These are phyloP conservation scores for Zapus hudsonius DNA, from an alignment of 2,113 vertebrate species.

Conservation along the genomic window DNA sequence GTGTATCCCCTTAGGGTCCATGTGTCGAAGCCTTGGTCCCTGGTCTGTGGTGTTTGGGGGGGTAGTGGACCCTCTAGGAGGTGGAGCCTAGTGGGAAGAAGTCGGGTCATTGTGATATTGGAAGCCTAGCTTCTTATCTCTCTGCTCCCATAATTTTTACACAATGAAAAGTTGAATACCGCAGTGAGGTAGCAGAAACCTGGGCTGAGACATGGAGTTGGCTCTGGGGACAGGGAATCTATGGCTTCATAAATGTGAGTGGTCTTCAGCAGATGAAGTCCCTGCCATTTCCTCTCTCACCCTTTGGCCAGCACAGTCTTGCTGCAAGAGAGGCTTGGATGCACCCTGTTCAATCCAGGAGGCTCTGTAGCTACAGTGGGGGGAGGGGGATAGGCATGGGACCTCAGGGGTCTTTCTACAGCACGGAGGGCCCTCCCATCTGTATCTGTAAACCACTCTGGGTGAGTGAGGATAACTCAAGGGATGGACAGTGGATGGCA, in stretches of 20 bases:
- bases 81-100: neutral
- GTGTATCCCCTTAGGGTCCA: neutral
- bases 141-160: neutral
- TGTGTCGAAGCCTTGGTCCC: neutral
- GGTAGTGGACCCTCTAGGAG: neutral
- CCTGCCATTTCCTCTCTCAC: neutral
- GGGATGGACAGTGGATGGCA: neutral
- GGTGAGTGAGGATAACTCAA: neutral
- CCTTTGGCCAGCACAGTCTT: neutral
- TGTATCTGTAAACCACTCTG: neutral
- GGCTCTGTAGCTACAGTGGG: accelerated
- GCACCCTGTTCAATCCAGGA: neutral
- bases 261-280: neutral
- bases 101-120: neutral
- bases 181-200: neutral
- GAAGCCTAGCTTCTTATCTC: neutral
- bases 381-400: too few species aligned
- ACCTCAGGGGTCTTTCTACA: neutral
- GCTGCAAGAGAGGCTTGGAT: neutral
- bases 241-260: neutral
- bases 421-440: neutral
- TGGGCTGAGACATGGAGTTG: neutral
- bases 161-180: neutral
- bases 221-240: too few species aligned
- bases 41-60: neutral